phyloP scores from a whole-genome alignment of 1,140 invertebrate genomes.

The Zeugodacus cucurbitae region DNA sequence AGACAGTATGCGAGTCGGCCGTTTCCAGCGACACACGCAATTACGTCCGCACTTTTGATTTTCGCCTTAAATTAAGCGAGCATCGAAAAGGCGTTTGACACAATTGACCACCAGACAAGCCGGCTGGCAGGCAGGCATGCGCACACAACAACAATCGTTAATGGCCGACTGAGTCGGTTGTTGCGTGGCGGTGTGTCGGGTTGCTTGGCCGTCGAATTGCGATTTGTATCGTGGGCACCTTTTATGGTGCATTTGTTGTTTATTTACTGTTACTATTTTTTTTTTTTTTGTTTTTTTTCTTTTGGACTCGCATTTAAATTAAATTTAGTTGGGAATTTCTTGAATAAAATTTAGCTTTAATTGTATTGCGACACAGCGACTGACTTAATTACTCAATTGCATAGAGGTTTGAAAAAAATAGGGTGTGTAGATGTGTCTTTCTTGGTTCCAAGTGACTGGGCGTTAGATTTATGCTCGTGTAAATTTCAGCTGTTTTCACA shows the following conservation, averaged over 20 bases:
- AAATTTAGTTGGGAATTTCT: neutral
- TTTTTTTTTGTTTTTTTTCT: neutral
- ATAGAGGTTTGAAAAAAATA: no score
- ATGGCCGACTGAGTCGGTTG: neutral
- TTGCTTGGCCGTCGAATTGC: neutral
- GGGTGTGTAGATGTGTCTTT: neutral
- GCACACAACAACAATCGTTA: neutral
- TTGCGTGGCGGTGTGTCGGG: neutral
- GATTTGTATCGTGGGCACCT: neutral
- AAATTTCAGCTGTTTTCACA: no score
- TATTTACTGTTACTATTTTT: neutral
- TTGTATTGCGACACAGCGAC: neutral
- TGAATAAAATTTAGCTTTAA: neutral
- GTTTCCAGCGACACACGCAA: neutral
- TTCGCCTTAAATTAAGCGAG: neutral
- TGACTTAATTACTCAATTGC: neutral
- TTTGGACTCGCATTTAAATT: neutral
- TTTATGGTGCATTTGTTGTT: neutral
- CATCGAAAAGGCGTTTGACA: conserved; percentile 13
- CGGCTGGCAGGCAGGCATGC: neutral
- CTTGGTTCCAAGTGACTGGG: neutral
- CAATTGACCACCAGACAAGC: conserved; percentile 13
- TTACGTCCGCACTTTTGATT: conserved; percentile 15
- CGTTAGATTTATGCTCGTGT: no score
- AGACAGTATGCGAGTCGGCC: neutral